Evolutionary conservation across 2,113 vertebrate species (phyloP).

Genomic region (Cheirogaleus medius): DNA sequence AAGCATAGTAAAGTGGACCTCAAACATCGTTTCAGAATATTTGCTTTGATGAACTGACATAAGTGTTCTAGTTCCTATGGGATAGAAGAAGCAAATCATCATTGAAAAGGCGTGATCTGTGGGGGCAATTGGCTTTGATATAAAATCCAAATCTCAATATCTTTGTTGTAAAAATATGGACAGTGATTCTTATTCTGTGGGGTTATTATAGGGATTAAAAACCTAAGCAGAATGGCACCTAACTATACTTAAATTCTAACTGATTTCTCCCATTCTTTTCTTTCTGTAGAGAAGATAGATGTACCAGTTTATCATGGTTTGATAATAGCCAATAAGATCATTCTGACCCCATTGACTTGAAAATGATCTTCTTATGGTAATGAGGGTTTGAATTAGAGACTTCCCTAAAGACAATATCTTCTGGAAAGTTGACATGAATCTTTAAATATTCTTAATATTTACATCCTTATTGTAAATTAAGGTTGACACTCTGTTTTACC

Average conservation of each 20-base stretch:
- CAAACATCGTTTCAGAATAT: not conserved
- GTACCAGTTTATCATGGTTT: not conserved
- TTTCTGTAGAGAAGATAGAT: not conserved
- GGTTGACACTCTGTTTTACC: not conserved
- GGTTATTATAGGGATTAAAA: not conserved
- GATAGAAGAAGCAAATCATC: not conserved
- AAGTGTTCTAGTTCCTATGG: not conserved
- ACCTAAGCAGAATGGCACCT: not conserved
- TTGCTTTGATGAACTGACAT: not conserved
- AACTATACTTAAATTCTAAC: not conserved
- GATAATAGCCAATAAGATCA: not conserved
- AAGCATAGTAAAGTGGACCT: not conserved
- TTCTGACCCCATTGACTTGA: not conserved
- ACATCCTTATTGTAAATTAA: not conserved
- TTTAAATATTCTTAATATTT: not conserved
- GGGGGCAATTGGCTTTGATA: not conserved
- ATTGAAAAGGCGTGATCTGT: not conserved
- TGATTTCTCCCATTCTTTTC: not conserved
- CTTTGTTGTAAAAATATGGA: not conserved
- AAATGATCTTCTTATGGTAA: not conserved
- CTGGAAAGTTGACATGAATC: not conserved
- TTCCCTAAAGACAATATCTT: not conserved
- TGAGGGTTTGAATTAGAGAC: not conserved
- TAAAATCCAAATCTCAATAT: not conserved
- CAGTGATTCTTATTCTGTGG: not conserved